A percentile compares a stretch with the other conserved stretches of the same genome.
Evolutionary conservation across 2,113 vertebrate species (phyloP).

Genomic region (Thunnus thynnus): DNA sequence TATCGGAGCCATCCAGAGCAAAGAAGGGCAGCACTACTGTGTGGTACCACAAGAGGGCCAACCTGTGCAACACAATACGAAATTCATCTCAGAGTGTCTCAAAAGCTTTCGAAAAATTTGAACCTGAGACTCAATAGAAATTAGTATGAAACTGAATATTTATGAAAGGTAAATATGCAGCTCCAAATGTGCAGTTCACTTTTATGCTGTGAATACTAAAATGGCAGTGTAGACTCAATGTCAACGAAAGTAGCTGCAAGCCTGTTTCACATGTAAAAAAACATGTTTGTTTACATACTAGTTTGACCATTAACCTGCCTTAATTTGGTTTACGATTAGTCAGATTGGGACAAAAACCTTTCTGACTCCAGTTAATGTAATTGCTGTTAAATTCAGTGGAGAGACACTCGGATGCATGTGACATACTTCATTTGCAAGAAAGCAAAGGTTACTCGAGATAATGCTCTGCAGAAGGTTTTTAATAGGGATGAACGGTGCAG

Average conservation of each 20-base stretch:
- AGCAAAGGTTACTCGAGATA: no score
- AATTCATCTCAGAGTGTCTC: not conserved
- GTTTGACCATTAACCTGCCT: not conserved
- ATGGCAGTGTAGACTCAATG: not conserved
- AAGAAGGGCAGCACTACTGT: constrained; percentile 98
- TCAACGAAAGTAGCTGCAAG: not conserved
- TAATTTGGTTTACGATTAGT: not conserved
- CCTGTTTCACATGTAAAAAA: no score
- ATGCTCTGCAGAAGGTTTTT: no score
- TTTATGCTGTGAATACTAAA: not conserved
- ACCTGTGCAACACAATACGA: constrained; percentile 78
- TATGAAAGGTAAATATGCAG: not conserved
- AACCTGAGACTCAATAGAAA: not conserved
- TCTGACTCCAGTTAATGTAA: no score
- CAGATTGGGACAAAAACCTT: no score
- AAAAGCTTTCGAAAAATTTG: not conserved
- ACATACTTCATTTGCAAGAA: no score
- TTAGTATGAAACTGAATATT: not conserved
- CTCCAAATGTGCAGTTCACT: not conserved
- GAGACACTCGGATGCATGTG: no score
- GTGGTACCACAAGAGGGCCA: constrained; percentile 98
- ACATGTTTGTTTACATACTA: not conserved
- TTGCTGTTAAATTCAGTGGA: no score
- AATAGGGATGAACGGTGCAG: no score
- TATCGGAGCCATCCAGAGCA: constrained; percentile 95